Base-by-base conservation (phyloP, 2,797 vertebrate species). In the Acanthurus tractus region DNA sequence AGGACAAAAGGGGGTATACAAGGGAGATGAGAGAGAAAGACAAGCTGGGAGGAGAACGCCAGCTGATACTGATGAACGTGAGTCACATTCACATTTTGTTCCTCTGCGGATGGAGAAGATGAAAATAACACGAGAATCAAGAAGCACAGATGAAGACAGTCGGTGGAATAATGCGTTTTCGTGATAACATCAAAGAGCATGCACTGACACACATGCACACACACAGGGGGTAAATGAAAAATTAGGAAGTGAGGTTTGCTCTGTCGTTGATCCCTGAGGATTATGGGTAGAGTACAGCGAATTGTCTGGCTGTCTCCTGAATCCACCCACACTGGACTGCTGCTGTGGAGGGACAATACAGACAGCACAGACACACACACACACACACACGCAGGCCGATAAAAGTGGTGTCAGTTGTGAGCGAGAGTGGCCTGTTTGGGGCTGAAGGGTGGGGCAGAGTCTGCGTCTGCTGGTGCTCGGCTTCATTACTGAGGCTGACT, bases 401-500 rank as follows among this genome's bases (percentile, higher is more conserved):
- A 77, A 71, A 86, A 54, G 10, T 1, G 2, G 52, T 59, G 82
- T 81, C 74, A 63, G 81, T n/a, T 49, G 68, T 56, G 64, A 81
- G 66, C 0, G 34, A 63, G 71, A 44, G 73, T 1, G 25, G 70
- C 75, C 68, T 74, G 78, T 77, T 75, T 69, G 46, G 74, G 38
- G 64, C 20, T 64, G 49, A 23, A 70, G 92, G 87, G 87, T 81
- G 85, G 88, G 83, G 83, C 81, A 22, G 74, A 65, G 40, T 62
- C 57, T 3, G 57, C 79, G 68, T 48, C 18, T 25, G 11, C 57
- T 73, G 18, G 18, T 57, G 81, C 70, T 64, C 76, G 56, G 71
- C 73, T 79, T 90, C 90, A 93, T 94, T 93, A 94, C 84, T 49
- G 76, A 95, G 89, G 91, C 93, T 95, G 93, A 95, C 91, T 93